Base-by-base conservation (phyloP, 2,113 vertebrate genomes). In the Mobula birostris region DNA sequence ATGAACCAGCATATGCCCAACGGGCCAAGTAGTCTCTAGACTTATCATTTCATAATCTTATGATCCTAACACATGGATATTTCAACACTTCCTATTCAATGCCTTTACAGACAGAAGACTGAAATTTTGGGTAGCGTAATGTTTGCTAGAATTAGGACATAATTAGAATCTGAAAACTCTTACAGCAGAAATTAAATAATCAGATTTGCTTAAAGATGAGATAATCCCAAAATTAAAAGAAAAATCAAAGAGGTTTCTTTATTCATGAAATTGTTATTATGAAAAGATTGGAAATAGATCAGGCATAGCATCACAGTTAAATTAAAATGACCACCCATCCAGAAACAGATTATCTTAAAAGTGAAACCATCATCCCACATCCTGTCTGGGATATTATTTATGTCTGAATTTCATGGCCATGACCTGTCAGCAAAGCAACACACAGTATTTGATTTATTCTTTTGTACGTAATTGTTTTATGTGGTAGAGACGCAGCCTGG, bases 271-370 rank as follows among this genome's bases (percentile, higher is more conserved):
- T 85, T 24, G 48, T 27, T 27, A 85, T 27, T 58, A 56, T 56
- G 56, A 14, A 29, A 85, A 85, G 87, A 68, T 7, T 36, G 63
- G 36, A n/a, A n/a, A 21, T 32, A 40, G 29, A 36, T 21, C 66
- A 91, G 66, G 63, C 32, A 66, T 88, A 66, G 29, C 0, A 91
- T 91, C 63, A 36, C 32, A 19, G 88, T 7, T 70, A 36, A 36
- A 68, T 5, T 91, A n/a, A 17, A 32, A n/a, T 70, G 88, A 40
- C 88, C 88, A 91, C 88, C 88, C 88, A 91, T 70, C n/a, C 88
- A 91, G 63, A 91, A 91, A 91, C 2, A 29, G 83, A 58, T n/a
- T 91, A 91, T 91, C 63, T 40, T 29, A 66, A 36, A 70, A 66
- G 32, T 91, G 36, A 91, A 91, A 36, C 61, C 63, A n/a, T 66